Evolutionary conservation across 2,113 vertebrate genomes (phyloP).

Genomic region (Erythrocercus mccallii): DNA sequence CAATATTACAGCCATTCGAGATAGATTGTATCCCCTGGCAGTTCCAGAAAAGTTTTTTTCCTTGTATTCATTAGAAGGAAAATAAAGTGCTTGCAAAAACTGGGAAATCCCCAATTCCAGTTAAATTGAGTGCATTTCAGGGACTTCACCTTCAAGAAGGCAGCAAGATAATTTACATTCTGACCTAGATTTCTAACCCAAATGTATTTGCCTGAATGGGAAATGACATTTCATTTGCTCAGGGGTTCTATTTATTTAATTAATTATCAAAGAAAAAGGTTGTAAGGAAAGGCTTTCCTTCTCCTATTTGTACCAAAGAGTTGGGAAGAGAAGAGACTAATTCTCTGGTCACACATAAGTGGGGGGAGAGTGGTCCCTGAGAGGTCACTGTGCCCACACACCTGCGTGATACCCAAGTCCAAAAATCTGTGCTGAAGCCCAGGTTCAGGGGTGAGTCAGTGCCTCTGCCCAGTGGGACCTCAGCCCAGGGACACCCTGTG

Average conservation of each 20-base stretch:
- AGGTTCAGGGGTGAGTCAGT: neutral
- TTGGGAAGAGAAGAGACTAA: neutral
- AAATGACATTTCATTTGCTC: conserved; percentile 65
- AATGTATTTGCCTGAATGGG: conserved; percentile 62
- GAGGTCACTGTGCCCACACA: neutral
- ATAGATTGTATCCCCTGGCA: conserved; percentile 43
- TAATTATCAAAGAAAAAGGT: conserved; percentile 6
- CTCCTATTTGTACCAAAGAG: neutral
- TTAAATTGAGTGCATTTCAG: conserved; percentile 59
- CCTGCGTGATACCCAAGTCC: rapidly evolving
- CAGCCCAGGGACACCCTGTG: neutral
- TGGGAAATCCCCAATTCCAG: conserved; percentile 56
- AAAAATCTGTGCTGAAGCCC: neutral
- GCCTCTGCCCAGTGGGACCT: neutral
- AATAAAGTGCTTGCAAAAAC: conserved; percentile 58
- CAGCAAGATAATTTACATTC: conserved; percentile 60
- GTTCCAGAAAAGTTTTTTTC: conserved; percentile 10
- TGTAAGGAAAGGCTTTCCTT: neutral
- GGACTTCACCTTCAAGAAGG: conserved; percentile 59
- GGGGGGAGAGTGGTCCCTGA: neutral
- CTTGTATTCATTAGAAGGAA: conserved; percentile 54
- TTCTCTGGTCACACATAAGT: neutral
- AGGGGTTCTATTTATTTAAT: conserved; percentile 53
- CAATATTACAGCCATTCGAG: conserved; percentile 15
- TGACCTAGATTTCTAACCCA: conserved; percentile 69